Conservation (phyloP, 2,888 invertebrate genomes). For the Erannis defoliaria region DNA sequence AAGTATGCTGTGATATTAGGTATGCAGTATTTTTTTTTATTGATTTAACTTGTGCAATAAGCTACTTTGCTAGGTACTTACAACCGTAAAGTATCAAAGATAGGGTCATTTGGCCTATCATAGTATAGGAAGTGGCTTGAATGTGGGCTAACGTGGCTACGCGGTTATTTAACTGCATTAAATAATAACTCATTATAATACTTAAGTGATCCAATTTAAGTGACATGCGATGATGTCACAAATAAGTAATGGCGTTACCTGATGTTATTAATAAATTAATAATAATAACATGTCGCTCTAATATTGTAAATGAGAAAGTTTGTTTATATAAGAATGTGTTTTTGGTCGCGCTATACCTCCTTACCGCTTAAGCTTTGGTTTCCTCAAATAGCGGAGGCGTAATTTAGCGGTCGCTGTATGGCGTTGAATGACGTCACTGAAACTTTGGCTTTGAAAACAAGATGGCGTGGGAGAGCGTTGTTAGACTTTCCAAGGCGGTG, state of each 20-base stretch:
- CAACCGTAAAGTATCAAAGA: conserved; percentile 4
- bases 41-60: conserved; percentile 15
- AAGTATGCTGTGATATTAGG: too few species aligned
- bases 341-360: too few species aligned
- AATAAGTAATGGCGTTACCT: conserved; percentile 1
- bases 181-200: conserved; percentile 26
- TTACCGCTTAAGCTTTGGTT: too few species aligned
- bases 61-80: not conserved
- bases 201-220: conserved; percentile 21
- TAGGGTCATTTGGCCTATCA: conserved; percentile 18
- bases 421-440: too few species aligned
- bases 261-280: not conserved
- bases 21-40: not conserved
- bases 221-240: conserved; percentile 12
- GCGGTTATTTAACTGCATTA: conserved; percentile 35
- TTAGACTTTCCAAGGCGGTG: too few species aligned
- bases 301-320: too few species aligned
- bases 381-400: too few species aligned
- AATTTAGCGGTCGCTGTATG: too few species aligned
- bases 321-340: too few species aligned
- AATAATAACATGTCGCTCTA: too few species aligned
- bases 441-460: too few species aligned
- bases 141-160: conserved; percentile 22
- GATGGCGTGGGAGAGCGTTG: too few species aligned
- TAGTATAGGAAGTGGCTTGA: conserved; percentile 33